Evolutionary conservation across 2,113 vertebrate species (phyloP).

Genomic region (Zonotrichia leucophrys): DNA sequence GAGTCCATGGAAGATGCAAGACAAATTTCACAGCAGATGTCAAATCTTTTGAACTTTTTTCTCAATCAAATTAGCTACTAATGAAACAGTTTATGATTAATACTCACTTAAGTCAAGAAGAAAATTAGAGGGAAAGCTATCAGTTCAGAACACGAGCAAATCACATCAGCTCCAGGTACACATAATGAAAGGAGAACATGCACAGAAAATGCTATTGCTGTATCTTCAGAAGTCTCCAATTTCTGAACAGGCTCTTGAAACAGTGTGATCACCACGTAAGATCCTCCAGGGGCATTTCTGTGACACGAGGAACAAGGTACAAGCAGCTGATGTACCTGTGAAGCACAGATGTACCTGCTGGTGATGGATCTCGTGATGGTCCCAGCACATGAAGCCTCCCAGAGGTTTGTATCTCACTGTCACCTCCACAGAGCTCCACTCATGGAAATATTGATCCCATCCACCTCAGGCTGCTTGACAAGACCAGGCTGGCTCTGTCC

Average conservation of each 20-base stretch:
- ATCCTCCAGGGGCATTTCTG: background rate
- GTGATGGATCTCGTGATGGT: background rate
- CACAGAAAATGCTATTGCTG: background rate
- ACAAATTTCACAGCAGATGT: background rate
- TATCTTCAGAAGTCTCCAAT: background rate
- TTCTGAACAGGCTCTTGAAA: background rate
- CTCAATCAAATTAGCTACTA: slow-evolving; percentile 25
- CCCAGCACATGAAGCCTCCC: background rate
- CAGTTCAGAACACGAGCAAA: background rate
- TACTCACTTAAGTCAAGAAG: slow-evolving; percentile 22
- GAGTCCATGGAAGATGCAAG: background rate
- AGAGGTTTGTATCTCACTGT: background rate
- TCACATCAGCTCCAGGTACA: background rate
- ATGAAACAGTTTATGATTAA: slow-evolving; percentile 40
- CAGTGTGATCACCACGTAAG: background rate
- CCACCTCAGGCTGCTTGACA: background rate
- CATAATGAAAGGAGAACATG: background rate
- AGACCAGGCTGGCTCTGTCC: background rate
- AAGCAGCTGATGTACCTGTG: background rate
- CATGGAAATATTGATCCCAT: background rate
- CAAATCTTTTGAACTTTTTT: background rate
- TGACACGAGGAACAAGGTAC: background rate
- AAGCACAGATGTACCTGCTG: background rate
- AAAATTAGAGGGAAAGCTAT: background rate
- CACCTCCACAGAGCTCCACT: background rate